phyloP scores from a whole-genome alignment of 2,888 invertebrate species.

The Zelleria hepariella region DNA sequence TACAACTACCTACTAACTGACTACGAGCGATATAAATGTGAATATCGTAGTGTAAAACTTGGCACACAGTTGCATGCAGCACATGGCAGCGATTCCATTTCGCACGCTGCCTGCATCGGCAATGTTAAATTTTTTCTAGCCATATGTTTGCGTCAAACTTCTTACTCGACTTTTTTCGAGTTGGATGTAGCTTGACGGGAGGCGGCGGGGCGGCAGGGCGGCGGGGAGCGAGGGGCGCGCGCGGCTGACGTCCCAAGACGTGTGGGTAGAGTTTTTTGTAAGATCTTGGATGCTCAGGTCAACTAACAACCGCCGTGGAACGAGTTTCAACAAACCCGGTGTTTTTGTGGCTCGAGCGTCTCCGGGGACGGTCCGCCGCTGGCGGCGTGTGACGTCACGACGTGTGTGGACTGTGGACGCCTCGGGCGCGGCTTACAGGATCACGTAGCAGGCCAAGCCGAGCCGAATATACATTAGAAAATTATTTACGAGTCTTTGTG shows the following conservation, averaged over 20 bases:
- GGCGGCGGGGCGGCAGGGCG: background rate
- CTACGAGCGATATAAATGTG: too few species aligned
- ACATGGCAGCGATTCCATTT: background rate
- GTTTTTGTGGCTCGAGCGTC: background rate
- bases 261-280: background rate
- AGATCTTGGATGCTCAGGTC: background rate
- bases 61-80: background rate
- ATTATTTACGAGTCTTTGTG: background rate
- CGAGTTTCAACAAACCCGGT: background rate
- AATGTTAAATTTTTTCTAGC: background rate
- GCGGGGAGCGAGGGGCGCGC: background rate
- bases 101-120: background rate
- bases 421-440: background rate
- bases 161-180: background rate
- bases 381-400: background rate
- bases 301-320: background rate
- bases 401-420: background rate
- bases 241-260: background rate
- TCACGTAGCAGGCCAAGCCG: background rate
- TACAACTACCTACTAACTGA: too few species aligned
- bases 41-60: too few species aligned
- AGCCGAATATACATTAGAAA: background rate
- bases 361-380: background rate
- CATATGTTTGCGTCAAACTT: background rate
- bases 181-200: background rate